Percentiles rank a stretch among this genome's conserved stretches.
Evolutionary conservation across 1,140 invertebrate genomes (phyloP).

Genomic region (Eufriesea mexicana): DNA sequence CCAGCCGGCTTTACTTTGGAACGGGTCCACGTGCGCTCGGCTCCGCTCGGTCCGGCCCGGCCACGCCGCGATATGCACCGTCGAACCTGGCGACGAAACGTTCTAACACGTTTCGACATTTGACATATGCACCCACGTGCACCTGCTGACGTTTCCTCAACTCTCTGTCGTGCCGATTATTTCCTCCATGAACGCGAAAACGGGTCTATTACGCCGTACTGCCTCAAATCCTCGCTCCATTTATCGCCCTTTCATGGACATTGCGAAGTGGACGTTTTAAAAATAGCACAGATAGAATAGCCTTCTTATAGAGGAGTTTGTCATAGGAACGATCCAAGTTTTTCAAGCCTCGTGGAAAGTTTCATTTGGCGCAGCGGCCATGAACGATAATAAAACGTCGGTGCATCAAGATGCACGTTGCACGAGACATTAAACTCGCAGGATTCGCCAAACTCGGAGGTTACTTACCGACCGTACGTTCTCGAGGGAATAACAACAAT

Average conservation of each 20-base stretch:
- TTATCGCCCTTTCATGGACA: too few species aligned
- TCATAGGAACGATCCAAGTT: too few species aligned
- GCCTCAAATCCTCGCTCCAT: too few species aligned
- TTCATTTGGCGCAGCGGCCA: not conserved
- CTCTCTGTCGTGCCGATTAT: constrained; percentile 4
- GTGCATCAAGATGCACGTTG: too few species aligned
- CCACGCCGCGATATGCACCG: constrained; percentile 65
- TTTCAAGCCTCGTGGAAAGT: too few species aligned
- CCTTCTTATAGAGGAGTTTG: too few species aligned
- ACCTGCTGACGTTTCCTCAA: constrained; percentile 47
- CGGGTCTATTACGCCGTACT: not conserved
- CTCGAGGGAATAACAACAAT: not conserved
- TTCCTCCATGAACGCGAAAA: not conserved
- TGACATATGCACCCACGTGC: constrained; percentile 68
- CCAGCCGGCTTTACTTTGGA: constrained; percentile 72
- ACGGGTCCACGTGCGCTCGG: constrained; percentile 66
- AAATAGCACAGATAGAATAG: too few species aligned
- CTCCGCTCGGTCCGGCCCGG: constrained; percentile 33
- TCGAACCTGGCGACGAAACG: constrained; percentile 69
- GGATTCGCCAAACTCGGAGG: not conserved
- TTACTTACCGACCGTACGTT: not conserved
- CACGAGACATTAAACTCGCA: not conserved
- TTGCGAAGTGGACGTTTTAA: too few species aligned
- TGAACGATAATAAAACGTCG: not conserved
- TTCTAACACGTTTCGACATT: constrained; percentile 71